phyloP scores from a whole-genome alignment of 2,888 invertebrate species.

The Linnaemya tessellans region DNA sequence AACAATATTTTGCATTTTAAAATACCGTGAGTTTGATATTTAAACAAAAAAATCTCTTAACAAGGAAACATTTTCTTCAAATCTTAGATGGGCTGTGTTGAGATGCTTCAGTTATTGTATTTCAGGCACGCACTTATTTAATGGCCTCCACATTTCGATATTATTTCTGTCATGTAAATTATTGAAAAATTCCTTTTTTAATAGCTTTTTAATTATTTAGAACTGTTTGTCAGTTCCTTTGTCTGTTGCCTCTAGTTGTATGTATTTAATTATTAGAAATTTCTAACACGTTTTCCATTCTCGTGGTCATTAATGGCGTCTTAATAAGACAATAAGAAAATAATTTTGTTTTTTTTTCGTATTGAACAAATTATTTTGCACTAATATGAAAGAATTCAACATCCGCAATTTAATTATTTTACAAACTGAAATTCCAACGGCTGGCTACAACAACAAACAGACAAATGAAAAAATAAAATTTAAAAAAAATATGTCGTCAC shows the following conservation, averaged over 20 bases:
- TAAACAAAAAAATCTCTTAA: too few species aligned
- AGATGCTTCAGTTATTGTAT: constrained; percentile 5
- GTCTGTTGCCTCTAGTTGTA: background rate
- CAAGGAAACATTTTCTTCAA: too few species aligned
- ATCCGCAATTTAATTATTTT: constrained; percentile 72
- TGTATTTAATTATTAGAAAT: constrained; percentile 50
- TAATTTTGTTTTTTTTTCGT: background rate
- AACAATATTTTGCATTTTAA: too few species aligned
- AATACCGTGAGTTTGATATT: too few species aligned
- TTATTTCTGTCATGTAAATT: constrained; percentile 10
- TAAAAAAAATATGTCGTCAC: constrained; percentile 67
- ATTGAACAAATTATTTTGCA: constrained; percentile 51
- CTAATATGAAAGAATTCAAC: constrained; percentile 63
- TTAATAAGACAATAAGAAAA: constrained; percentile 47
- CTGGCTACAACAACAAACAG: constrained; percentile 12
- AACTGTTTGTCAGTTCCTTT: background rate
- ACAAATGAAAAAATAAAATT: constrained; percentile 4
- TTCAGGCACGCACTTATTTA: background rate
- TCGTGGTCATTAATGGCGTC: constrained; percentile 57
- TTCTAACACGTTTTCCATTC: constrained; percentile 63
- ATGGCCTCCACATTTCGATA: background rate
- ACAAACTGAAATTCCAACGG: constrained; percentile 64
- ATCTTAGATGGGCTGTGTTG: background rate
- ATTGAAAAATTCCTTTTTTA: background rate
- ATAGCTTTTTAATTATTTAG: constrained; percentile 19